Conservation (phyloP, 2,113 vertebrate genomes). For the Microtus ochrogaster region DNA sequence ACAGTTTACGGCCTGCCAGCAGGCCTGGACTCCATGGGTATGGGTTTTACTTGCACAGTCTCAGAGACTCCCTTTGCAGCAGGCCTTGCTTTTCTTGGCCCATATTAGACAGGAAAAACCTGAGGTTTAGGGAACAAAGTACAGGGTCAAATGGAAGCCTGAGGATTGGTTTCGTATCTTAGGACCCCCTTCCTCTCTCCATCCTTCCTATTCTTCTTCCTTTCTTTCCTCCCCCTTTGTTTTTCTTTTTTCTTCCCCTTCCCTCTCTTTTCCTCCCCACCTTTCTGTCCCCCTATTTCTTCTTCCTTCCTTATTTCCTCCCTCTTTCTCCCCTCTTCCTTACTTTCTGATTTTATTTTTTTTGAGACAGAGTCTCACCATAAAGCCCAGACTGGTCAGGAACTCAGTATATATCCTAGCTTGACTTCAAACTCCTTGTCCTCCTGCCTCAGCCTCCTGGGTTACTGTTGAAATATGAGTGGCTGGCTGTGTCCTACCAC, state of each 20-base stretch:
- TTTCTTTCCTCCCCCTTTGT: no score
- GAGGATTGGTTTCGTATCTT: background rate
- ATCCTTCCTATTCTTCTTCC: no score
- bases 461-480: no score
- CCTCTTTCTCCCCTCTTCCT: background rate
- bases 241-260: no score
- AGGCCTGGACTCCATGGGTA: no score
- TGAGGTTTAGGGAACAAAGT: background rate
- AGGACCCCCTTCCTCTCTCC: background rate
- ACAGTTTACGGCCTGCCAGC: background rate
- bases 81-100: background rate
- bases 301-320: background rate
- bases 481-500: no score
- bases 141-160: background rate
- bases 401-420: background rate
- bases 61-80: background rate
- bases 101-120: conserved; percentile 27
- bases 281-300: background rate
- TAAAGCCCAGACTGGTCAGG: background rate
- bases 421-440: background rate
- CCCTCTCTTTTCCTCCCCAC: background rate
- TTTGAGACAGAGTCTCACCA: background rate
- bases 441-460: background rate
- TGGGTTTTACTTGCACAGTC: accelerated
- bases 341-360: background rate